Evolutionary conservation across 1,140 invertebrate genomes (phyloP), one percentile per base, ranked within the genome.

Genomic region (Dreissena polymorpha): DNA sequence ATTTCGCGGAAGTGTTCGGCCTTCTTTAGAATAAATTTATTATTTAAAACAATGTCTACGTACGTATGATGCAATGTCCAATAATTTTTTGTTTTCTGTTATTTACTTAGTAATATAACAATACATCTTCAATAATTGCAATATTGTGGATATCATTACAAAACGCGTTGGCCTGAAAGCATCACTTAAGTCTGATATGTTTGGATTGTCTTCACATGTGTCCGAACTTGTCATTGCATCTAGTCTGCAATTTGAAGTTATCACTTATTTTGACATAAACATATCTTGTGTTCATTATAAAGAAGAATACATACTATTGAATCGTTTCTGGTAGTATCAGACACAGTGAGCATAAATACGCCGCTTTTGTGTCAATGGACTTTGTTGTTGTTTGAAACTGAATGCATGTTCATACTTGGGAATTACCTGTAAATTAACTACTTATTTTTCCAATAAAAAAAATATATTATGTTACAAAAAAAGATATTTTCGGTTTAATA

Each of bases 121-220:
- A 5, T 39, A 5, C 2, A 39, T 2, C 39, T 5, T 8, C 39
- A 5, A 39, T 39, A 39, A 39, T 39, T 39, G 2, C 39, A 39
- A 39, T 39, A 39, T 39, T 39, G 39, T 39, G 39, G 2, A 39
- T 39, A 39, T 5, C 39, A 39, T 39, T 39, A 39, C 39, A 3
- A 86, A 23, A 55, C 84, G 84, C 3, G 71, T 70, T 67, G 85
- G 85, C n/a, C 85, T 49, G 55, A 72, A 55, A 0, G 65, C 60
- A 29, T 86, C 82, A 71, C 81, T 84, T 10, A 86, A 49, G 49
- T 86, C 82, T 21, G 82, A 60, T 0, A 86, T 78, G n/a, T 27
- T 69, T 12, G 85, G 60, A 68, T 84, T 86, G 8, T 73, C 81
- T 10, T 73, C 64, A 64, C 25, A 67, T 21, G 79, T 23, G 63